Percentiles rank a stretch among this genome's conserved stretches.
Evolutionary conservation across 2,888 invertebrate genomes (phyloP).

Genomic region (Crossocerus cetratus): DNA sequence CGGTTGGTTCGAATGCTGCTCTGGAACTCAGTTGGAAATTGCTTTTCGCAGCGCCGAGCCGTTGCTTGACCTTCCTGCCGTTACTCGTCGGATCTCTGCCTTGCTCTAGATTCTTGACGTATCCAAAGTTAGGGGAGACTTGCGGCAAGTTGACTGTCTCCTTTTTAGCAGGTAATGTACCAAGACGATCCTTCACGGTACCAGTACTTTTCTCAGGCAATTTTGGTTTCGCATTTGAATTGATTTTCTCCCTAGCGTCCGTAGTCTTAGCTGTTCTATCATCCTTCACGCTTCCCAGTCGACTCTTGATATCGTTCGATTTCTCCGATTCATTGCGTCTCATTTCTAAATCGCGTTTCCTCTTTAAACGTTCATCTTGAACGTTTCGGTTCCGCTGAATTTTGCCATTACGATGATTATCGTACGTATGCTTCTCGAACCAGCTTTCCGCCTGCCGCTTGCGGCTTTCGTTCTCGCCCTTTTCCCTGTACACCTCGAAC

Average conservation of each 20-base stretch:
- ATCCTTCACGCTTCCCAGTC: constrained; percentile 46
- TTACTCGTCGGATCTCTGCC: constrained; percentile 65
- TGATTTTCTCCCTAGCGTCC: constrained; percentile 49
- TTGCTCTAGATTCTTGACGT: constrained; percentile 35
- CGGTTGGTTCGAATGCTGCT: constrained; percentile 8
- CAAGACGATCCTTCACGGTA: constrained; percentile 69
- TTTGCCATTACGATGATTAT: constrained; percentile 48
- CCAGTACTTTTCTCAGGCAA: constrained; percentile 35
- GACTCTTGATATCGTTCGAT: constrained; percentile 42
- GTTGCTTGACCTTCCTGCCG: constrained; percentile 59
- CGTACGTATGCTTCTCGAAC: constrained; percentile 47
- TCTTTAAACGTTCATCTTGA: constrained; percentile 42
- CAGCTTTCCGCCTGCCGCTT: constrained; percentile 51
- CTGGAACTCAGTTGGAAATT: constrained; percentile 32
- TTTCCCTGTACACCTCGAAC: constrained; percentile 60
- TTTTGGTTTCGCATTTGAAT: constrained; percentile 19
- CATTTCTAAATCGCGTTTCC: constrained; percentile 32
- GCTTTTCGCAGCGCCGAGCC: constrained; percentile 64
- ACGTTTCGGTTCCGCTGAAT: constrained; percentile 45
- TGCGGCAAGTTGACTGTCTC: constrained; percentile 23
- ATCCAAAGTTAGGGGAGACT: constrained; percentile 36
- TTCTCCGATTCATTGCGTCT: constrained; percentile 41
- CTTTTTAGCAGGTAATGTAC: constrained; percentile 45
- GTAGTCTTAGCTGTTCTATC: constrained; percentile 44
- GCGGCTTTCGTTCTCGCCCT: constrained; percentile 37